Evolutionary conservation across 2,797 vertebrate species (phyloP).

Genomic region (Lepilemur septentrionalis): DNA sequence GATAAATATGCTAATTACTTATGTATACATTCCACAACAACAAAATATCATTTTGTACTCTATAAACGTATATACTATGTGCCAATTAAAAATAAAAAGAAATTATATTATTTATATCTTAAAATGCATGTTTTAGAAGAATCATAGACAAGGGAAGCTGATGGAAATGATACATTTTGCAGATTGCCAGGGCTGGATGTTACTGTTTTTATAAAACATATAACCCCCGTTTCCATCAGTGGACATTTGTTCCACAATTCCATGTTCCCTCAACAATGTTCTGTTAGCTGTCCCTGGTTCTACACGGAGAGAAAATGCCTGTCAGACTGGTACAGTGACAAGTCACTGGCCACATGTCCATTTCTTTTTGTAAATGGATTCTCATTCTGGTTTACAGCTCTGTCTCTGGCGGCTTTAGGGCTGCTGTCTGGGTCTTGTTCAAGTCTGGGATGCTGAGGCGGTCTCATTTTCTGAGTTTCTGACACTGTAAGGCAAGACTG

Average conservation of each 20-base stretch:
- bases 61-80: neutral
- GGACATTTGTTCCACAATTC: neutral
- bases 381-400: neutral
- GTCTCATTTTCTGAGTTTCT: neutral
- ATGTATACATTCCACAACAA: neutral
- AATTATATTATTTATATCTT: neutral
- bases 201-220: neutral
- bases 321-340: neutral
- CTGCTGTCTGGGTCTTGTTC: neutral
- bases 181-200: neutral
- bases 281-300: neutral
- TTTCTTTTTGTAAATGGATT: neutral
- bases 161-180: neutral
- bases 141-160: neutral
- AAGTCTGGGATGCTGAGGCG: neutral
- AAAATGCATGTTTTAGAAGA: neutral
- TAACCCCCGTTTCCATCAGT: neutral
- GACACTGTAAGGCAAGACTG: neutral
- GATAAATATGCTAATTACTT: neutral
- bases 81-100: neutral
- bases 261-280: neutral
- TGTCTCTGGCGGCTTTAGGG: neutral
- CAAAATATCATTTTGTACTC: neutral
- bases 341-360: rapidly evolving
- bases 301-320: neutral